Base-by-base conservation (phyloP, 2,113 vertebrate species). In the Psettodes erumei region DNA sequence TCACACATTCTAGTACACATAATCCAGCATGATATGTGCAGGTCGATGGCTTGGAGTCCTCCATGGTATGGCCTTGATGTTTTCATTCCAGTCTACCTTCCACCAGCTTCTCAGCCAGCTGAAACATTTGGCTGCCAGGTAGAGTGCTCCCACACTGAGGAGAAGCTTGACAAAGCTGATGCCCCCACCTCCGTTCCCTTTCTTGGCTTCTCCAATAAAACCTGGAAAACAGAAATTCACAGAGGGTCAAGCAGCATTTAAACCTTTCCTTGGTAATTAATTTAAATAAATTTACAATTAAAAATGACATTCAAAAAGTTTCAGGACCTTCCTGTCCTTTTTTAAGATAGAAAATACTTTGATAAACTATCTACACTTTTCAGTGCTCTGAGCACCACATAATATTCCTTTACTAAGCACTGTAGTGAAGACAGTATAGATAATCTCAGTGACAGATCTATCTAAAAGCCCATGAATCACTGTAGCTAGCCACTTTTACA, bases 61-160 rank as follows among this genome's bases (percentile, higher is more conserved):
- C 55, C 9, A n/a, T 4, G 43, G 51, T 2, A 50, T 38, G 21
- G 12, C 18, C 27, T 25, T 13, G 40, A 48, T 0, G 15, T 28
- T 19, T 19, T 64, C 13, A 2, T 25, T 8, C 10, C 9, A 9
- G 37, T 50, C 37, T 0, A 0, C 12, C 5, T 48, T 12, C 50
- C 60, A 30, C 16, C 25, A 37, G 62, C 40, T 72, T 50, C 67
- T 51, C 5, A 82, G 43, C 27, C 78, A 78, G 40, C 75, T 45
- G 33, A 79, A 37, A 47, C 67, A 72, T 51, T 40, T 87, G 23
- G 23, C 78, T 11, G 66, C 71, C 37, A 87, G 13, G 35, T 37
- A 84, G 10, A 87, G 19, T 1, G 58, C 71, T 30, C 75, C 78
- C 25, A 19, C 47, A 7, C 61, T 3, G 1, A 87, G 67, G 12